A percentile compares a stretch with the other conserved stretches of the same genome.
Evolutionary conservation across 1,140 invertebrate species (phyloP).

Genomic region (Asbolus verrucosus): DNA sequence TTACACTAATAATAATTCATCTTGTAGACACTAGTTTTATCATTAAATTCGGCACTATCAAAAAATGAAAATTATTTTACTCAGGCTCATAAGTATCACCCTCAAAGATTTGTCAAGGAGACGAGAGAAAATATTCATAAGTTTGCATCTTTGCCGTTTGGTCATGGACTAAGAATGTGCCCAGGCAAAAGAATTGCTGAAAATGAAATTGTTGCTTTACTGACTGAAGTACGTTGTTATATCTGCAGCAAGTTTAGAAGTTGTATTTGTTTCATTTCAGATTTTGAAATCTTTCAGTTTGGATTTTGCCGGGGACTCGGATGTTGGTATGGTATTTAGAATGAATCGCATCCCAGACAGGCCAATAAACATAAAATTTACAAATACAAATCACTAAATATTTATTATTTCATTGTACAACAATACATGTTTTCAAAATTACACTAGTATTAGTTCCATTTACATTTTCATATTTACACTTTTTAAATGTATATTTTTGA

Average conservation of each 20-base stretch:
- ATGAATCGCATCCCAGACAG: conserved; percentile 61
- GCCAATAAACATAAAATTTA: conserved; percentile 58
- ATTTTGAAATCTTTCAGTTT: conserved; percentile 52
- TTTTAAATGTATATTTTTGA: conserved; percentile 49
- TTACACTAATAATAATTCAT: too few relatives aligned
- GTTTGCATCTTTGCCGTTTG: conserved; percentile 83
- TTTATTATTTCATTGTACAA: conserved; percentile 60
- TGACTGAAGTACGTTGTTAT: conserved; percentile 66
- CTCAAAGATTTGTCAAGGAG: conserved; percentile 68
- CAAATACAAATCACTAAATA: conserved; percentile 61
- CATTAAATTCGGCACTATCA: conserved; percentile 65
- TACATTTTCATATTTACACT: conserved; percentile 54
- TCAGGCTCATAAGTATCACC: conserved; percentile 64
- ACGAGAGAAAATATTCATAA: conserved; percentile 67
- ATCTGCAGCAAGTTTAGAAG: not conserved
- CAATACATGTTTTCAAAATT: conserved; percentile 57
- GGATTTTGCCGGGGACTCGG: conserved; percentile 13
- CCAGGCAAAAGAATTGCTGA: conserved; percentile 83
- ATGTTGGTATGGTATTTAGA: conserved; percentile 60
- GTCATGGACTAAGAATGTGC: conserved; percentile 84
- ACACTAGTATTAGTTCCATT: conserved; percentile 48
- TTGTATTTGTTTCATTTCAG: conserved; percentile 45
- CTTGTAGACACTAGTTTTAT: conserved; percentile 66
- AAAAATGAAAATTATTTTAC: conserved; percentile 65
- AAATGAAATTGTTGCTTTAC: conserved; percentile 77